Evolutionary conservation across 2,113 vertebrate genomes (phyloP).

Genomic region (Prochilodus magdalenae): DNA sequence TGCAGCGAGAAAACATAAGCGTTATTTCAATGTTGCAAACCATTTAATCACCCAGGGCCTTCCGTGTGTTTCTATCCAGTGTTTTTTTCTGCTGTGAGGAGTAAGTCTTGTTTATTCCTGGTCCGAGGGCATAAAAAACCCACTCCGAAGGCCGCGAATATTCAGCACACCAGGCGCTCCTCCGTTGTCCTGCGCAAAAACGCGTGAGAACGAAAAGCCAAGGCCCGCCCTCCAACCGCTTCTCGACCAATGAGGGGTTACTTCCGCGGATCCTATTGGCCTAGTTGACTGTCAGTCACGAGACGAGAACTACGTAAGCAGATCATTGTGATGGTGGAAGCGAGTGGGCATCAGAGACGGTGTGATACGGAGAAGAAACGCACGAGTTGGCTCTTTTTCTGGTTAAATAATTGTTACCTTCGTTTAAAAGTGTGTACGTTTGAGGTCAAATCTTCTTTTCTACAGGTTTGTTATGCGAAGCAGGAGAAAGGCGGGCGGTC

Average conservation of each 20-base stretch:
- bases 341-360: neutral
- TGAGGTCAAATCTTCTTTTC: neutral
- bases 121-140: constrained; percentile 41
- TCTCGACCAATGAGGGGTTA: constrained; percentile 41
- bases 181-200: constrained; percentile 49
- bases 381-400: neutral
- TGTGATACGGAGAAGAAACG: neutral
- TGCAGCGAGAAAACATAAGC: constrained; percentile 26
- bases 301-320: neutral
- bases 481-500: too few relatives aligned
- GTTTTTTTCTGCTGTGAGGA: constrained; percentile 24
- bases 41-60: constrained; percentile 40
- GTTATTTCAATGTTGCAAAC: constrained; percentile 49
- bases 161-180: constrained; percentile 34
- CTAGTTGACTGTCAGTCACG: constrained; percentile 24
- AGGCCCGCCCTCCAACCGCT: constrained; percentile 33
- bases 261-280: constrained; percentile 27
- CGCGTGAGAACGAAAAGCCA: constrained; percentile 18
- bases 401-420: neutral
- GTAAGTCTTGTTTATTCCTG: constrained; percentile 38
- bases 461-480: too few relatives aligned
- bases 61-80: constrained; percentile 32
- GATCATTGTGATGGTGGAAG: neutral
- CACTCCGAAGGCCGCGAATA: constrained; percentile 58
- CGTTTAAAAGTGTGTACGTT: too few relatives aligned